These are phyloP conservation scores for Meloidogyne chitwoodi DNA, from an alignment of 1,140 invertebrate species.

Conservation along the genomic window DNA sequence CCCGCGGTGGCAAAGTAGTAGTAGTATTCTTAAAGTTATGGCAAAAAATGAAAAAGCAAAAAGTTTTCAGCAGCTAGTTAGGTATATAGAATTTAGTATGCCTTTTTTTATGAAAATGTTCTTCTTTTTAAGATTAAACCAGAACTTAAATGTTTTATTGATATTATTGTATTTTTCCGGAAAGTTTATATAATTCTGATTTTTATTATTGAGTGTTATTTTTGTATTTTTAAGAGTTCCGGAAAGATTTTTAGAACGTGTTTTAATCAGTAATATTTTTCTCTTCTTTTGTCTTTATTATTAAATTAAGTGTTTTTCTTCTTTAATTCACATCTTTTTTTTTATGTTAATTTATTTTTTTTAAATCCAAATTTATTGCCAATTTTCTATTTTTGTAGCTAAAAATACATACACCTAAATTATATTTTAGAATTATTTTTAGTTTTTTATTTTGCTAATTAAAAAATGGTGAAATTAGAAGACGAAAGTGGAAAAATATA, in stretches of 20 bases:
- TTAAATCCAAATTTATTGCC: background rate
- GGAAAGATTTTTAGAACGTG: too few species aligned
- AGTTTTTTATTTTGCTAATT: background rate
- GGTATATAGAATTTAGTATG: background rate
- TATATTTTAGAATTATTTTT: background rate
- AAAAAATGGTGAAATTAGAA: slow-evolving; percentile 36
- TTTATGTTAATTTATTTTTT: background rate
- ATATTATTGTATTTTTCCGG: background rate
- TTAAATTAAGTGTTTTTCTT: background rate
- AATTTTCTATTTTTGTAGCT: too few species aligned
- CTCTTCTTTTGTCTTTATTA: background rate
- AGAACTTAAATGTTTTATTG: too few species aligned
- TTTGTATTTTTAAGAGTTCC: too few species aligned
- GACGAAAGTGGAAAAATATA: slow-evolving; percentile 9
- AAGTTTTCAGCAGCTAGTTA: background rate
- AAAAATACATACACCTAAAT: too few species aligned
- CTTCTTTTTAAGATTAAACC: too few species aligned
- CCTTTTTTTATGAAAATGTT: background rate
- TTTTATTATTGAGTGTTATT: too few species aligned
- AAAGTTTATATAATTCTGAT: background rate
- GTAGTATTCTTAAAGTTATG: background rate
- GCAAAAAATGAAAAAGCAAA: background rate
- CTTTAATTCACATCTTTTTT: background rate
- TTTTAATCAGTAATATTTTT: too few species aligned
- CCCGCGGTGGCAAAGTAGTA: background rate